Conservation (phyloP, 1,140 invertebrate species). For the Euschistus heros region DNA sequence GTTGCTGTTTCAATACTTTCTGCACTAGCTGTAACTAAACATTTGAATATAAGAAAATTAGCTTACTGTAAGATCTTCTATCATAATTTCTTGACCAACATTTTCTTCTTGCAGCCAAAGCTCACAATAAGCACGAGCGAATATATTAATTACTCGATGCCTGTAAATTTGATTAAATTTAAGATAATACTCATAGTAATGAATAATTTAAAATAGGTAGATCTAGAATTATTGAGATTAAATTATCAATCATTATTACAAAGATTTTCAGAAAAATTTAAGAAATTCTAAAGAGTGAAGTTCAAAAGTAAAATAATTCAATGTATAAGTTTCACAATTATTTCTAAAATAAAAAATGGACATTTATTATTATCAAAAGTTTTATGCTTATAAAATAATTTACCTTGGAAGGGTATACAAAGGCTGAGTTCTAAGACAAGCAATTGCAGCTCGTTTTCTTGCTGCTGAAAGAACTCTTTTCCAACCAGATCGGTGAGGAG, state of each 20-base stretch:
- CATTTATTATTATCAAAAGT: neutral
- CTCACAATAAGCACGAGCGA: constrained; percentile 85
- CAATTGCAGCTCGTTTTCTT: constrained; percentile 87
- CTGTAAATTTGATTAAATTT: constrained; percentile 41
- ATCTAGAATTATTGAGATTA: neutral
- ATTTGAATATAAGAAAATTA: neutral
- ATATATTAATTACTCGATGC: constrained; percentile 97
- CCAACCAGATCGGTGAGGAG: constrained; percentile 60
- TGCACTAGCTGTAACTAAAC: neutral
- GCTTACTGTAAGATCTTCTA: constrained; percentile 82
- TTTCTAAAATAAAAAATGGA: neutral
- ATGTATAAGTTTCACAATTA: neutral
- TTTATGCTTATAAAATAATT: neutral
- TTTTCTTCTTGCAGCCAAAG: constrained; percentile 94
- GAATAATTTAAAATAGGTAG: neutral
- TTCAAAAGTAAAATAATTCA: neutral
- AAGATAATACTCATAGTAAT: constrained; percentile 22
- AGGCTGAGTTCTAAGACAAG: constrained; percentile 85
- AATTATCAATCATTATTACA: too few species aligned
- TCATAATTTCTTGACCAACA: constrained; percentile 91
- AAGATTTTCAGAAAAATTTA: neutral
- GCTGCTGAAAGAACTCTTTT: constrained; percentile 83
- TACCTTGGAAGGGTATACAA: constrained; percentile 86
- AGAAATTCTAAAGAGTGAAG: neutral
- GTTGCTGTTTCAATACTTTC: too few species aligned